A percentile compares a stretch with the other conserved stretches of the same genome.
Conservation (phyloP, 2,113 vertebrate species). For the Cranoglanis bouderius region DNA sequence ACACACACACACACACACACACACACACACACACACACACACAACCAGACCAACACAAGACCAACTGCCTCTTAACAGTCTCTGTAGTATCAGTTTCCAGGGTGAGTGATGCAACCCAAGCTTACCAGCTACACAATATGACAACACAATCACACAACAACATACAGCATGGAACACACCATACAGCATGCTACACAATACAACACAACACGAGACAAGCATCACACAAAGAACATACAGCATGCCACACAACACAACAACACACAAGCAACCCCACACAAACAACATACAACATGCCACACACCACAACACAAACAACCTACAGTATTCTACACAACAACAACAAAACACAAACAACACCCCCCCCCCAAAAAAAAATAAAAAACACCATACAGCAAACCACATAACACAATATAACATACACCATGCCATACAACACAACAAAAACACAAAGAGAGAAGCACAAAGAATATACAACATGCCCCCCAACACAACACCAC, state of each 20-base stretch:
- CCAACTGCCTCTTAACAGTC: slow-evolving; percentile 62
- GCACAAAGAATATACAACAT: background rate
- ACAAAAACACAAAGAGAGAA: background rate
- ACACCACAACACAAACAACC: no score
- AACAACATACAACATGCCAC: no score
- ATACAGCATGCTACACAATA: background rate
- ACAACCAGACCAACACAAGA: slow-evolving; percentile 31
- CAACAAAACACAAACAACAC: slow-evolving; percentile 54
- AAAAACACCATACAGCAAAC: background rate
- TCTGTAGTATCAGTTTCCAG: slow-evolving; percentile 66
- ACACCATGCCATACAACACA: background rate
- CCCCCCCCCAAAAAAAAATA: no score
- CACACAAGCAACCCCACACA: no score
- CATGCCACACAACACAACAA: background rate
- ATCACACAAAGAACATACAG: background rate
- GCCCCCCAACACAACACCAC: slow-evolving; percentile 53
- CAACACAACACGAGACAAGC: slow-evolving; percentile 53
- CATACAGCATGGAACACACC: background rate
- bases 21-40: slow-evolving; percentile 25
- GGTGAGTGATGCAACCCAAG: slow-evolving; percentile 61
- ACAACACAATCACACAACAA: slow-evolving; percentile 19
- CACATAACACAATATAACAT: background rate
- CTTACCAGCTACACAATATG: slow-evolving; percentile 67
- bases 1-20: slow-evolving; percentile 24
- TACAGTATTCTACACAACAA: no score